These are phyloP conservation scores for Antedon mediterranea DNA, from an alignment of 53 echinoderm and acorn worm genomes.

Conservation along the genomic window DNA sequence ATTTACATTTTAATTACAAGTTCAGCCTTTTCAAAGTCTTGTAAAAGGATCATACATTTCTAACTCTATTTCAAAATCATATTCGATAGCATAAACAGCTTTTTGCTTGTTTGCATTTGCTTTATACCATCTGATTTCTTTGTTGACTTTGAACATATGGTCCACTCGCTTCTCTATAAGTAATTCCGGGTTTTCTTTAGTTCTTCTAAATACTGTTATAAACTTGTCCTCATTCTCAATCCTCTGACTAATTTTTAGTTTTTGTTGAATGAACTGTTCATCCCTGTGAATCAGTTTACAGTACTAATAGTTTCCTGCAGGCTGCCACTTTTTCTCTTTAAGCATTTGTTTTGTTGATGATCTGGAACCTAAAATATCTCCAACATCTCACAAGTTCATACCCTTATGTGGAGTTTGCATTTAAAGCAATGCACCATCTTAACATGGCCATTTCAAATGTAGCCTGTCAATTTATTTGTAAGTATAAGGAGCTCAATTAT, in stretches of 20 bases:
- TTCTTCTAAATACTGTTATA: too few relatives aligned
- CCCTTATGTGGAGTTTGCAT: too few relatives aligned
- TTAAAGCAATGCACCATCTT: too few relatives aligned
- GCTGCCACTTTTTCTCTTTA: too few relatives aligned
- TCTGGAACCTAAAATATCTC: too few relatives aligned
- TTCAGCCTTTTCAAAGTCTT: conserved; percentile 7
- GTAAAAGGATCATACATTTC: too few relatives aligned
- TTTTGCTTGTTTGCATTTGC: not conserved
- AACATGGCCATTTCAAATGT: too few relatives aligned
- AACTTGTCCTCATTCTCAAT: conserved; percentile 1
- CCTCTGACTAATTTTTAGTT: not conserved
- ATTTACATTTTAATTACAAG: not conserved
- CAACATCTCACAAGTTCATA: too few relatives aligned
- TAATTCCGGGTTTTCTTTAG: not conserved
- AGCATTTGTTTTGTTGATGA: too few relatives aligned
- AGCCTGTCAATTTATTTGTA: too few relatives aligned
- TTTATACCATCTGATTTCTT: conserved; percentile 7
- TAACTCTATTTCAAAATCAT: conserved; percentile 11
- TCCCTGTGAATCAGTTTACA: too few relatives aligned
- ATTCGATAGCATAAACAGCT: conserved; percentile 11
- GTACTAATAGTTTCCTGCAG: not conserved
- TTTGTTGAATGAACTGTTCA: not conserved
- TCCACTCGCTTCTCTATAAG: conserved; percentile 11
- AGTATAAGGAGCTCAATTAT: too few relatives aligned
- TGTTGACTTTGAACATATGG: conserved; percentile 8